Evolutionary conservation across 2,113 vertebrate genomes (phyloP), one percentile per base, ranked within the genome.

Genomic region (Otis tarda): DNA sequence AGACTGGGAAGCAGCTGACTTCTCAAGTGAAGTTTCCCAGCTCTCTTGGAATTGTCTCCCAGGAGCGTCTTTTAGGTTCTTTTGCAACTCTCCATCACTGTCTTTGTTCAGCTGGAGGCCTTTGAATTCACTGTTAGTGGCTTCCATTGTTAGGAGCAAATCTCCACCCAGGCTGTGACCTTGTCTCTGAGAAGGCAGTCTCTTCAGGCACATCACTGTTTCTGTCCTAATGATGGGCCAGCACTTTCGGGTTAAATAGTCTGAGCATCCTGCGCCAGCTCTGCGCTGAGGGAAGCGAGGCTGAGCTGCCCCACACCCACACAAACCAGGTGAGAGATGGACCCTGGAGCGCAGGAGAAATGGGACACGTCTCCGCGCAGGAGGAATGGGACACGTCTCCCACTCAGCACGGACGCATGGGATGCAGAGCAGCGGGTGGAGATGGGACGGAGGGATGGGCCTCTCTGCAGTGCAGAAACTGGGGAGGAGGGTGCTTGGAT

Each of bases 331-430:
- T 9, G 22, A 21, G 37, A 21, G 33, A 22, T 13, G 50, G 56
- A 30, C 6, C 61, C 28, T 22, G 84, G 61, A 17, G 60, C 1
- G 1, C 9, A 17, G 45, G 15, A n/a, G 39, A 41, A 39, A 25
- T 16, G 16, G 43, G 50, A n/a, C n/a, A n/a, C n/a, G n/a, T n/a
- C n/a, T n/a, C n/a, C n/a, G 60, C 1, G 1, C 9, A 17, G 45
- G 15, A n/a, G 39, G 47, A 39, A 25, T 16, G 16, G 45, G 50
- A 33, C 21, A 24, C 0, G 1, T 50, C n/a, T 31, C 68, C 61
- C 35, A 1, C 69, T 50, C 35, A 1, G 2, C 53, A 33, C 35
- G 28, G 39, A 20, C 15, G 11, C 3, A 4, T 10, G 52, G 31
- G 60, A 9, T 39, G 61, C 35, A 33, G 80, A 43, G 64, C 14